These are phyloP conservation scores for Lucilia sericata DNA, from an alignment of 1,140 invertebrate genomes.

Conservation along the genomic window DNA sequence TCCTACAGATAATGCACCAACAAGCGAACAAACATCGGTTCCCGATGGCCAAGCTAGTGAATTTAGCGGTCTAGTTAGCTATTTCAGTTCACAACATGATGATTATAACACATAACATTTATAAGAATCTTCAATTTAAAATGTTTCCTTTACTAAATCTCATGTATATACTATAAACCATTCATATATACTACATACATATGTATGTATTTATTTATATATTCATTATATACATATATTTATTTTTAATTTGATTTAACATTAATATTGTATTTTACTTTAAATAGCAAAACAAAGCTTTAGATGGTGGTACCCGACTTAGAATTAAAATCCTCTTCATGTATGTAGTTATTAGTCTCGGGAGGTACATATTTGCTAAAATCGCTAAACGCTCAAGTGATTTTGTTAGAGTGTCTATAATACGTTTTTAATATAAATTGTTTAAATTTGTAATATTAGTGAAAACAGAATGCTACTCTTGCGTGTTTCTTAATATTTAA, in stretches of 20 bases:
- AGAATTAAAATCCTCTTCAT: background rate
- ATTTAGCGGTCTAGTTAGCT: slow-evolving; percentile 84
- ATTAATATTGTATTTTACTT: background rate
- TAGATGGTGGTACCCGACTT: background rate
- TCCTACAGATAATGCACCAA: slow-evolving; percentile 42
- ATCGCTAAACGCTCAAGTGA: too few species aligned
- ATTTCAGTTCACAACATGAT: slow-evolving; percentile 84
- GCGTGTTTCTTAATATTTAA: too few species aligned
- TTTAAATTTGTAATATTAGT: too few species aligned
- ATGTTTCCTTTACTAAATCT: background rate
- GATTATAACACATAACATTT: slow-evolving; percentile 67
- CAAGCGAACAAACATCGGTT: slow-evolving; percentile 18
- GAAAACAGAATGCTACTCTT: too few species aligned
- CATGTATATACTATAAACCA: background rate
- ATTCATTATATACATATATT: background rate
- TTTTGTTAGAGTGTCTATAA: too few species aligned
- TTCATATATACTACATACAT: too few species aligned
- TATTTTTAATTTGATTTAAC: background rate
- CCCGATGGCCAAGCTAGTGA: slow-evolving; percentile 69
- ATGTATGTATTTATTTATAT: too few species aligned
- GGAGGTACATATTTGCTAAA: too few species aligned
- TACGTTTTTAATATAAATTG: too few species aligned
- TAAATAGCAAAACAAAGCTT: background rate
- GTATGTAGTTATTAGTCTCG: too few species aligned
- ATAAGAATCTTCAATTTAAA: background rate